Evolutionary conservation across 2,888 invertebrate species (phyloP).

Genomic region (Drosophila nr. perissopoda): DNA sequence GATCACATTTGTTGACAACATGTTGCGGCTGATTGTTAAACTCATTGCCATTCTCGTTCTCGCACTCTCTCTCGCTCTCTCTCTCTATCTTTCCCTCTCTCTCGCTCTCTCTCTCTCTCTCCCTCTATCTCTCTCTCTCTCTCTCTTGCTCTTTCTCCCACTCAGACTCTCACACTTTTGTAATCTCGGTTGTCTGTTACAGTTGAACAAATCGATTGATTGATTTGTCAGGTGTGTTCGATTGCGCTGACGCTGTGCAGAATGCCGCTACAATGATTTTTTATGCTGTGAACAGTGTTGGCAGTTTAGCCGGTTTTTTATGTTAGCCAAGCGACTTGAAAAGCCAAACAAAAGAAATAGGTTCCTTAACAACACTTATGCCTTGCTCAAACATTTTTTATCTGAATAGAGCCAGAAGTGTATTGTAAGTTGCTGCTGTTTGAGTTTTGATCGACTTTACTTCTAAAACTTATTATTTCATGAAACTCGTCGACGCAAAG

Average conservation of each 20-base stretch:
- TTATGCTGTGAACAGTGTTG: slow-evolving; percentile 37
- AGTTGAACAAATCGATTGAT: slow-evolving; percentile 82
- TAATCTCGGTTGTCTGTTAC: slow-evolving; percentile 55
- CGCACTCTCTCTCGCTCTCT: not conserved
- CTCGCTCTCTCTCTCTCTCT: slow-evolving; percentile 3
- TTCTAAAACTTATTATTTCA: not conserved
- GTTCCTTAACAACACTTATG: not conserved
- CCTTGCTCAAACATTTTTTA: not conserved
- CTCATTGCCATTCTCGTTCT: not conserved
- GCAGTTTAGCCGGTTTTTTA: slow-evolving; percentile 10
- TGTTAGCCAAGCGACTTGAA: slow-evolving; percentile 2
- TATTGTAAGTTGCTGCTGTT: not conserved
- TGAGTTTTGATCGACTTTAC: not conserved
- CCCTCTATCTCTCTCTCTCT: not conserved
- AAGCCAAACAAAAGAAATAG: not conserved
- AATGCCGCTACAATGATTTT: slow-evolving; percentile 51
- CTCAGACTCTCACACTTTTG: slow-evolving; percentile 1
- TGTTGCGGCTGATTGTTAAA: slow-evolving; percentile 65
- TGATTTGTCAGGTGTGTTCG: slow-evolving; percentile 81
- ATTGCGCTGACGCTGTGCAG: slow-evolving; percentile 54
- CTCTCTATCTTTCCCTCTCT: slow-evolving; percentile 2
- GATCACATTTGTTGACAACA: slow-evolving; percentile 75
- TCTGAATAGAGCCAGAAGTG: not conserved
- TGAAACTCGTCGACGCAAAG: not conserved
- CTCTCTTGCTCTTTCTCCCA: slow-evolving; percentile 1